Percentiles rank a stretch among this genome's conserved stretches.
phyloP scores from a whole-genome alignment of 2,888 invertebrate species.

The Oligia strigilis region DNA sequence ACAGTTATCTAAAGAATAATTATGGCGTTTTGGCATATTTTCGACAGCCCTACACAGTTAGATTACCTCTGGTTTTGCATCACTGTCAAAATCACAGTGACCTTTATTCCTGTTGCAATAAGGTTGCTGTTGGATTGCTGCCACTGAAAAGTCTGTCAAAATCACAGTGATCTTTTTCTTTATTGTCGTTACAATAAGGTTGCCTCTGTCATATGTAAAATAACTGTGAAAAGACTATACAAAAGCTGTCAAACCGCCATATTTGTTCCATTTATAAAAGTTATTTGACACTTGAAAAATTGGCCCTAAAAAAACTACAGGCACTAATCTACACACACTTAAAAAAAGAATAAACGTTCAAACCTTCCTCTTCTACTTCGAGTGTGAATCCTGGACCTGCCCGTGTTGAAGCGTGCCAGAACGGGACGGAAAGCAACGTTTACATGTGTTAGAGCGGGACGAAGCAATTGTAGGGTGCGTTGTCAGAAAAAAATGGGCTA shows the following conservation, averaged over 20 bases:
- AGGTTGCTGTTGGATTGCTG: too few species aligned
- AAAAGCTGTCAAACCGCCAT: background rate
- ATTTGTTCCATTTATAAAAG: background rate
- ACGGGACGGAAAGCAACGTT: conserved; percentile 90
- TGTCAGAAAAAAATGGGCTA: conserved; percentile 41
- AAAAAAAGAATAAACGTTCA: conserved; percentile 77
- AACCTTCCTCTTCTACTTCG: conserved; percentile 90
- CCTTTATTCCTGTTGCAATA: too few species aligned
- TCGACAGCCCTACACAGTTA: background rate
- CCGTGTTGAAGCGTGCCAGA: conserved; percentile 82
- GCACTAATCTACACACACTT: conserved; percentile 71
- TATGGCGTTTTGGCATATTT: background rate
- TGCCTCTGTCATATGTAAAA: background rate
- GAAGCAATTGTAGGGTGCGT: conserved; percentile 71
- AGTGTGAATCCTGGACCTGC: conserved; percentile 88
- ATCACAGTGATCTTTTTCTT: background rate
- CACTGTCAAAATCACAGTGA: background rate
- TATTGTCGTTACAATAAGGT: background rate
- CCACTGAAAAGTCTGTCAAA: background rate
- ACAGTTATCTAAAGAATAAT: background rate
- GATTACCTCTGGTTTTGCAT: background rate
- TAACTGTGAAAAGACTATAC: background rate
- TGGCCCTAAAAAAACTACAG: conserved; percentile 39
- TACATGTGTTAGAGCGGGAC: conserved; percentile 89
- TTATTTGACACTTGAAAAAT: background rate